Evolutionary conservation across 2,888 invertebrate genomes (phyloP).

Genomic region (Flabesymbios commensalis): DNA sequence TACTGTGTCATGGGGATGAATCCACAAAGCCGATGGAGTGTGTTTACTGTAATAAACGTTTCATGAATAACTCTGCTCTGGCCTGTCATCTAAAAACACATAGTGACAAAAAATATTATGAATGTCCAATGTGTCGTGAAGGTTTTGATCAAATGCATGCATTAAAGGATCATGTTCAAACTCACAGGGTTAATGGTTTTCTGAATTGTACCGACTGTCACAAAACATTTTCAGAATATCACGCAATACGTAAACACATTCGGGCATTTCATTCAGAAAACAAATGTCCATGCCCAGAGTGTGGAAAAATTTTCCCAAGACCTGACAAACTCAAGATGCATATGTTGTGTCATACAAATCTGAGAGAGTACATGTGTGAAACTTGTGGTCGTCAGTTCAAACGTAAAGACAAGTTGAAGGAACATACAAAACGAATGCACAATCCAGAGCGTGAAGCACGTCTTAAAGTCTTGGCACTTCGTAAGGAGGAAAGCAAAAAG

Average conservation of each 20-base stretch:
- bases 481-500: constrained; percentile 1
- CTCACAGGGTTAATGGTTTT: constrained; percentile 70
- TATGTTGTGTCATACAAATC: constrained; percentile 71
- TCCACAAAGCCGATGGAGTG: constrained; percentile 72
- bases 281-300: constrained; percentile 72
- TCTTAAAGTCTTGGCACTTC: not conserved
- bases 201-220: constrained; percentile 74
- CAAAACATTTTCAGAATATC: constrained; percentile 72
- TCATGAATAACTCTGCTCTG: constrained; percentile 75
- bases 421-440: constrained; percentile 69
- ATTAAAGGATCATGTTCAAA: constrained; percentile 67
- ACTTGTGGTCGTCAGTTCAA: constrained; percentile 79
- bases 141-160: constrained; percentile 67
- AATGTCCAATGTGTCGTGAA: constrained; percentile 75
- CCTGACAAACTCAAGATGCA: constrained; percentile 75
- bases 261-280: constrained; percentile 72
- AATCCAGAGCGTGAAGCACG: constrained; percentile 18
- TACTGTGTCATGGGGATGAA: constrained; percentile 70
- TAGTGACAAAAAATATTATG: constrained; percentile 68
- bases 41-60: constrained; percentile 70
- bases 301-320: constrained; percentile 68
- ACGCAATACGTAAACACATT: constrained; percentile 75
- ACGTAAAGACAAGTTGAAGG: constrained; percentile 70
- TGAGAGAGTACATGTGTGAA: constrained; percentile 74
- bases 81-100: constrained; percentile 76